A percentile compares a stretch with the other conserved stretches of the same genome.
These are phyloP conservation scores for Rhabditoides inermis DNA, from an alignment of 2,888 invertebrate genomes.

Conservation along the genomic window DNA sequence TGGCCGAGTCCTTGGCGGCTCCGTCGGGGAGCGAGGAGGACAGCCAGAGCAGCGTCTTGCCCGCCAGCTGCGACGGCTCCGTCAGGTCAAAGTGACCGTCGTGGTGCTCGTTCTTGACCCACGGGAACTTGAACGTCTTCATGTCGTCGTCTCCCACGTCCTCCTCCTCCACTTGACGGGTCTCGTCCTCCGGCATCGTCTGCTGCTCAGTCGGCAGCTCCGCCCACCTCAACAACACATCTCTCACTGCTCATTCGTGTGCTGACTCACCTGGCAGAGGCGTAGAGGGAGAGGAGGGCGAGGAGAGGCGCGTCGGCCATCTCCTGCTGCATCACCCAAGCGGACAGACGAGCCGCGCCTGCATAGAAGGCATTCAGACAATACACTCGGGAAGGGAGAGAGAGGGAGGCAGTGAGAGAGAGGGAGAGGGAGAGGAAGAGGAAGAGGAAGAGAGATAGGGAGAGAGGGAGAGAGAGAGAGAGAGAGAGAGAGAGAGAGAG, in stretches of 20 bases:
- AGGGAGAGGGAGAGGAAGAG: slow-evolving; percentile 5
- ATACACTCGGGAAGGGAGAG: too few species aligned
- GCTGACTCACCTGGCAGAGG: not conserved
- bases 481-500: too few species aligned
- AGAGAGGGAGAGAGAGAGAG: too few species aligned
- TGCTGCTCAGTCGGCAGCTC: slow-evolving; percentile 35
- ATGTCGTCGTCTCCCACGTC: slow-evolving; percentile 42
- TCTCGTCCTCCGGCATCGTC: slow-evolving; percentile 26
- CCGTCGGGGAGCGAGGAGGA: slow-evolving; percentile 7
- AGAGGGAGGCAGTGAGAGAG: too few species aligned
- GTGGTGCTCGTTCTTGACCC: slow-evolving; percentile 71
- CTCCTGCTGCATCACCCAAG: slow-evolving; percentile 67
- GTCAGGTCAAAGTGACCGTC: slow-evolving; percentile 82
- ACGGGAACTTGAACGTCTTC: slow-evolving; percentile 70
- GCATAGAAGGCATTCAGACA: too few species aligned
- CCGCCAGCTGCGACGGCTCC: slow-evolving; percentile 66
- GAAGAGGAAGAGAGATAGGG: too few species aligned
- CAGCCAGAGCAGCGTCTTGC: slow-evolving; percentile 67
- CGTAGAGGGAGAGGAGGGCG: slow-evolving; percentile 16
- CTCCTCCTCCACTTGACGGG: slow-evolving; percentile 47
- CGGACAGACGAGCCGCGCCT: slow-evolving; percentile 70
- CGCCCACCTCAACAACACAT: slow-evolving; percentile 27
- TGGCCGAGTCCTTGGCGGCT: slow-evolving; percentile 9
- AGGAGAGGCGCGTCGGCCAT: slow-evolving; percentile 35
- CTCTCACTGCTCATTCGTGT: too few species aligned